Evolutionary conservation across 2,113 vertebrate species (phyloP).

Genomic region (Agapornis roseicollis): DNA sequence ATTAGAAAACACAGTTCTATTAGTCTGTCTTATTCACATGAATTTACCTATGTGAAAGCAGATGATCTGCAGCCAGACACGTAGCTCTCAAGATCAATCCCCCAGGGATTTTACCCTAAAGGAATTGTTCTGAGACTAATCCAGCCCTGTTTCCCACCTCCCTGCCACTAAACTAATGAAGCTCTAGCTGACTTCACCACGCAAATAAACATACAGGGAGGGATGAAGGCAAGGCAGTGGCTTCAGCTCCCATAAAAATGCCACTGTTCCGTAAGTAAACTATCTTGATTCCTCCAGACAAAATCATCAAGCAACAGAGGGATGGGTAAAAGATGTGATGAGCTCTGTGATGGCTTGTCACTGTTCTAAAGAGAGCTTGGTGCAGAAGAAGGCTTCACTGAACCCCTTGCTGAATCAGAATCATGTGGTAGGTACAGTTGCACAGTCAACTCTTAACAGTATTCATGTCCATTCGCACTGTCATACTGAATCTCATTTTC

Average conservation of each 20-base stretch:
- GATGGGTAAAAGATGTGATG: neutral
- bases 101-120: neutral
- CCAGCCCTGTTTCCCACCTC: neutral
- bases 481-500: neutral
- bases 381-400: neutral
- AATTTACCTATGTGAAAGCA: neutral
- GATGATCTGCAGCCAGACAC: neutral
- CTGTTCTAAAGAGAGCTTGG: neutral
- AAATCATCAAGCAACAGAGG: neutral
- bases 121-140: neutral
- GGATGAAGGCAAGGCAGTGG: neutral
- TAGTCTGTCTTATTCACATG: neutral
- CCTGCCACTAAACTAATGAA: neutral
- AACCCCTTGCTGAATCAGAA: neutral
- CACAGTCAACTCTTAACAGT: neutral
- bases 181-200: neutral
- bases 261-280: neutral
- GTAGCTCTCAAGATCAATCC: neutral
- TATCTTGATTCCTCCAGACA: neutral
- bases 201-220: neutral
- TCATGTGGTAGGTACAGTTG: neutral
- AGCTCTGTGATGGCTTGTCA: neutral
- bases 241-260: neutral
- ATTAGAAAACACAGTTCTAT: neutral
- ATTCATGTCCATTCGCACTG: neutral